Evolutionary conservation across 2,888 invertebrate genomes (phyloP).

Genomic region (Callinectes sapidus): DNA sequence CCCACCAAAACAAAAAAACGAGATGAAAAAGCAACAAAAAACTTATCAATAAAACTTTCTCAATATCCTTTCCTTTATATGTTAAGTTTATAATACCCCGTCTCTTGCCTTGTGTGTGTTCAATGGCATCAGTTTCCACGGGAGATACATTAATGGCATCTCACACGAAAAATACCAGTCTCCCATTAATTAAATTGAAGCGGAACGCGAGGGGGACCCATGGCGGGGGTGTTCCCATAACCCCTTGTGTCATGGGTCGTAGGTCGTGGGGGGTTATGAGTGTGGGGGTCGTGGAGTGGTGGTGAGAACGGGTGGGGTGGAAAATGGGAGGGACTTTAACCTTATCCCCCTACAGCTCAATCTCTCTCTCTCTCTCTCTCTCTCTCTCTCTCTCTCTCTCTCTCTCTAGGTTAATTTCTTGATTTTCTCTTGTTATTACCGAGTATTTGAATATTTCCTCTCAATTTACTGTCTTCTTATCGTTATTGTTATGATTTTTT

Average conservation of each 20-base stretch:
- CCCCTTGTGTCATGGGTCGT: constrained; percentile 24
- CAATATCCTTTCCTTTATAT: neutral
- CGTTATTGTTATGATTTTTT: neutral
- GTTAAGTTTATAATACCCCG: neutral
- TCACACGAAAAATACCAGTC: neutral
- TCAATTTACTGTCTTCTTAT: neutral
- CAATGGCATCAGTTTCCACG: neutral
- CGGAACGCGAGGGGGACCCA: neutral
- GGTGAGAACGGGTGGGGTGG: neutral
- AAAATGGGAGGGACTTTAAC: neutral
- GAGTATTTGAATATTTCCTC: neutral
- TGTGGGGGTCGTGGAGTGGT: neutral
- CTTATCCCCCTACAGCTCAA: constrained; percentile 8
- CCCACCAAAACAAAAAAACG: too few species aligned
- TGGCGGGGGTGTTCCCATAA: constrained; percentile 33
- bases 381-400: constrained; percentile 8
- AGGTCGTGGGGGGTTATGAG: neutral
- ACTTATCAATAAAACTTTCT: neutral
- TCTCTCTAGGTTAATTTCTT: neutral
- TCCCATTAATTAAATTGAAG: constrained; percentile 32
- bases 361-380: constrained; percentile 7
- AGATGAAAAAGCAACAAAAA: neutral
- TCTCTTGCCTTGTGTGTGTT: neutral
- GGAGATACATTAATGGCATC: constrained; percentile 4
- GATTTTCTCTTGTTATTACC: neutral